A percentile compares a stretch with the other conserved stretches of the same genome.
These are phyloP conservation scores for Aurelia aurita complex sp. Pacific DNA, from an alignment of 30 jellyfish, hydroid and myxozoan genomes.

Conservation along the genomic window DNA sequence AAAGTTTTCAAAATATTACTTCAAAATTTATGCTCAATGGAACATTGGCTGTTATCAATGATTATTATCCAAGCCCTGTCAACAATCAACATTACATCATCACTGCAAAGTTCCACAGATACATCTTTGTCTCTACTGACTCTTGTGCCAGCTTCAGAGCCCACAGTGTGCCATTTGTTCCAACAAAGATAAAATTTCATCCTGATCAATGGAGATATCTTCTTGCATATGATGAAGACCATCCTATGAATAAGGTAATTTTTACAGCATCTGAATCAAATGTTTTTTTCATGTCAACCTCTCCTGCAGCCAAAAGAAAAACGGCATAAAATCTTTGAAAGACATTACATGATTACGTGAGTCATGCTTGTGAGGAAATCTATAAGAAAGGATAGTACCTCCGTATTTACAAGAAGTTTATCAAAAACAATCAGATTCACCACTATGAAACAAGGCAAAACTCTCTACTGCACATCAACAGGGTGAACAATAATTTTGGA, in stretches of 20 bases:
- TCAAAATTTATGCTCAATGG: slow-evolving; percentile 71
- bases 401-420: no score
- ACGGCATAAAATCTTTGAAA: no score
- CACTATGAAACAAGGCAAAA: no score
- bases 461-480: no score
- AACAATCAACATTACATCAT: slow-evolving; percentile 76
- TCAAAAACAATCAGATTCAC: no score
- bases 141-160: slow-evolving; percentile 67
- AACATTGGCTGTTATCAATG: slow-evolving; percentile 68
- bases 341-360: no score
- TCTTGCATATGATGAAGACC: slow-evolving; percentile 88
- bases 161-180: slow-evolving; percentile 55
- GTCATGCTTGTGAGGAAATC: no score
- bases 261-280: neutral
- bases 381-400: no score
- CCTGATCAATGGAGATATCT: slow-evolving; percentile 63
- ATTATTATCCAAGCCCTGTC: slow-evolving; percentile 85
- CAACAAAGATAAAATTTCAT: slow-evolving; percentile 78
- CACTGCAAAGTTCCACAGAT: slow-evolving; percentile 84
- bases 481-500: no score
- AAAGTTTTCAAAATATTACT: slow-evolving; percentile 66
- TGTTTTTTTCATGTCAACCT: no score
- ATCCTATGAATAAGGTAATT: slow-evolving; percentile 71
- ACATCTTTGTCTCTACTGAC: slow-evolving; percentile 70
- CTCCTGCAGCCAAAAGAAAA: no score